Evolutionary conservation across 2,113 vertebrate genomes (phyloP).

Genomic region (Entosphenus tridentatus): DNA sequence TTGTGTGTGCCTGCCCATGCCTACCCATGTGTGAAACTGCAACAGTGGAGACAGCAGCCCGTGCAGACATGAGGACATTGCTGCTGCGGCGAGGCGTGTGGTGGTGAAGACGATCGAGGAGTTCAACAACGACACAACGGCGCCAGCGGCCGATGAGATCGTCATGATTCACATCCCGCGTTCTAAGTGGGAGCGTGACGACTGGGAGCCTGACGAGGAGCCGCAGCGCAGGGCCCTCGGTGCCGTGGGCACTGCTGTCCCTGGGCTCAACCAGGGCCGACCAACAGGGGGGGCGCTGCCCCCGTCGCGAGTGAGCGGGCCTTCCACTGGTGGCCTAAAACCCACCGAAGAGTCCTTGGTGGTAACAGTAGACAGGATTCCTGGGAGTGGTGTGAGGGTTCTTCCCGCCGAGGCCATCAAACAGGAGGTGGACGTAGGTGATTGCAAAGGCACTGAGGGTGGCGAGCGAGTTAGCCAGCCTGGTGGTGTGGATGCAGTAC

Average conservation of each 20-base stretch:
- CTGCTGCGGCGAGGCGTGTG: not conserved
- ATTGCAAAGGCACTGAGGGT: too few relatives aligned
- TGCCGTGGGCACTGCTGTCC: slow-evolving; percentile 10
- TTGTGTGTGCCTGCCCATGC: too few relatives aligned
- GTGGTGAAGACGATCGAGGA: slow-evolving; percentile 51
- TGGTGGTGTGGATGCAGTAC: too few relatives aligned
- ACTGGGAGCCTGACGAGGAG: slow-evolving; percentile 51
- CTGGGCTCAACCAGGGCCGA: too few relatives aligned
- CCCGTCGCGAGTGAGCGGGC: slow-evolving; percentile 15
- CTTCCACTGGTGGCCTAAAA: slow-evolving; percentile 23
- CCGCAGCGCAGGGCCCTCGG: slow-evolving; percentile 27
- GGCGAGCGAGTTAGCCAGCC: too few relatives aligned
- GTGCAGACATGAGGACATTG: not conserved
- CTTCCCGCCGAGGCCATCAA: too few relatives aligned
- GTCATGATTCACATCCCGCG: slow-evolving; percentile 53
- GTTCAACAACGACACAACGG: slow-evolving; percentile 36
- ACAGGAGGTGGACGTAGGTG: too few relatives aligned
- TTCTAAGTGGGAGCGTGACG: slow-evolving; percentile 58
- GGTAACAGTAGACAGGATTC: too few relatives aligned
- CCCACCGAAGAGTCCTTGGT: slow-evolving; percentile 17
- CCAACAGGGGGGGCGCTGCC: too few relatives aligned
- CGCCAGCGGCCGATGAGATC: slow-evolving; percentile 42
- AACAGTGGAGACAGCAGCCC: not conserved
- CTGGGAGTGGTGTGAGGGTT: too few relatives aligned
- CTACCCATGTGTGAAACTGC: too few relatives aligned